Evolutionary conservation across 1,140 invertebrate genomes (phyloP).

Genomic region (Drosophila miranda): DNA sequence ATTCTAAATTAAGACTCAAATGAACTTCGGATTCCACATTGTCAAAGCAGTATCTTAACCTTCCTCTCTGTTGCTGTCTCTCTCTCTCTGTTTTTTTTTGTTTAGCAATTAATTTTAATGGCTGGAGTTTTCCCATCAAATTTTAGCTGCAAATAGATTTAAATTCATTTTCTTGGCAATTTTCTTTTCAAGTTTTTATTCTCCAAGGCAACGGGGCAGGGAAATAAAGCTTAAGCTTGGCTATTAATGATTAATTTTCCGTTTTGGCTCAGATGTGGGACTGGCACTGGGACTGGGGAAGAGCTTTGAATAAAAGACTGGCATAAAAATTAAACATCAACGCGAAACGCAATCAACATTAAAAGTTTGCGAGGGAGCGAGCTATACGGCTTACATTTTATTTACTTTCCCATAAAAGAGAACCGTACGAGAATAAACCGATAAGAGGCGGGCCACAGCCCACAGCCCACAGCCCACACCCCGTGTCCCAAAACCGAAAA

Average conservation of each 20-base stretch:
- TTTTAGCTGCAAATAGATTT: constrained; percentile 67
- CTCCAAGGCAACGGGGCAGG: constrained; percentile 37
- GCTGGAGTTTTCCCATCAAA: constrained; percentile 62
- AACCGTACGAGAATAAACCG: constrained; percentile 48
- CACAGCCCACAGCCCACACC: neutral
- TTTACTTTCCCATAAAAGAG: constrained; percentile 76
- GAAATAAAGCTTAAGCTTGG: constrained; percentile 42
- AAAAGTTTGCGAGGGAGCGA: constrained; percentile 64
- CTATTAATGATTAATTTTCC: constrained; percentile 72
- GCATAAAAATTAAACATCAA: constrained; percentile 75
- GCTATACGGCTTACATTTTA: constrained; percentile 61
- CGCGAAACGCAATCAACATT: constrained; percentile 78
- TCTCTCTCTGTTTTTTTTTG: neutral
- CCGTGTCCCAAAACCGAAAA: constrained; percentile 14
- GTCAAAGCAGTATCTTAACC: constrained; percentile 61
- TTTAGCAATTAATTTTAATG: constrained; percentile 67
- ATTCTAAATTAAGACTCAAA: constrained; percentile 39
- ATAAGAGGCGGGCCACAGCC: constrained; percentile 21
- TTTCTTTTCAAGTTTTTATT: constrained; percentile 37
- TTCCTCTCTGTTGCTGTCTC: too few relatives aligned
- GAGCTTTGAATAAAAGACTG: constrained; percentile 45
- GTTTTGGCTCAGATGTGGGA: constrained; percentile 8
- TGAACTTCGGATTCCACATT: constrained; percentile 37
- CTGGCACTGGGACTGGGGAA: constrained; percentile 3
- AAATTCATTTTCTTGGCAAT: constrained; percentile 62